Conservation (phyloP, 2,797 vertebrate species). For the Sebastes aleutianus region DNA sequence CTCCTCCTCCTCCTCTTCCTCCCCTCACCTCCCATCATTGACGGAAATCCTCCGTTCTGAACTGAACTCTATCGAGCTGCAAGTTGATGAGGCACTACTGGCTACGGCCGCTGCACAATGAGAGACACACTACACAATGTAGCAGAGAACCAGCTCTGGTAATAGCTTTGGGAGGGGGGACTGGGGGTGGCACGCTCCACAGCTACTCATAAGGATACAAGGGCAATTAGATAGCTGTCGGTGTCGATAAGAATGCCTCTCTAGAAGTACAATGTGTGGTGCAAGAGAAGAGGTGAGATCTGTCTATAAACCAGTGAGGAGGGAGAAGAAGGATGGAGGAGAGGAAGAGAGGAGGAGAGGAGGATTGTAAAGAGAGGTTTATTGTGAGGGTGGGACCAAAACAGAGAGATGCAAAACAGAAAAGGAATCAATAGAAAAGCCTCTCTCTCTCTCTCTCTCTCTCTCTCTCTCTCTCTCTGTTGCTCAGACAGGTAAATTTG, state of each 20-base stretch:
- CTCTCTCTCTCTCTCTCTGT: constrained; percentile 35
- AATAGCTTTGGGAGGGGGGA: constrained; percentile 39
- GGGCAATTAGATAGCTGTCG: constrained; percentile 80
- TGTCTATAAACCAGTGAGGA: constrained; percentile 58
- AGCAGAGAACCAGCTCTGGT: constrained; percentile 35
- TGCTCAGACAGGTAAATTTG: constrained; percentile 54
- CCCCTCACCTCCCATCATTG: constrained; percentile 47
- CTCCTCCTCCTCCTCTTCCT: not conserved
- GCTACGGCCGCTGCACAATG: constrained; percentile 44
- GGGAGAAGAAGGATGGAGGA: not conserved
- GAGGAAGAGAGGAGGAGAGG: not conserved
- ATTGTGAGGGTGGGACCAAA: not conserved
- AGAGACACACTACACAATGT: constrained; percentile 43
- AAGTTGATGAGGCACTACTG: constrained; percentile 52
- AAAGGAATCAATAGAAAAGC: not conserved
- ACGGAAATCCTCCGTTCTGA: constrained; percentile 51
- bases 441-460: constrained; percentile 8
- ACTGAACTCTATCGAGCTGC: constrained; percentile 39
- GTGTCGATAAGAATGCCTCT: constrained; percentile 62
- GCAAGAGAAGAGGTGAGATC: constrained; percentile 62
- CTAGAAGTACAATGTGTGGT: constrained; percentile 56
- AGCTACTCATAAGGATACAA: constrained; percentile 72
- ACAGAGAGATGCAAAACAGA: not conserved
- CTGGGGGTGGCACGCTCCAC: not conserved
- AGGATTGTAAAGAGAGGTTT: not conserved